These are phyloP conservation scores for Homalodisca vitripennis DNA, from an alignment of 1,140 invertebrate genomes.

Conservation along the genomic window DNA sequence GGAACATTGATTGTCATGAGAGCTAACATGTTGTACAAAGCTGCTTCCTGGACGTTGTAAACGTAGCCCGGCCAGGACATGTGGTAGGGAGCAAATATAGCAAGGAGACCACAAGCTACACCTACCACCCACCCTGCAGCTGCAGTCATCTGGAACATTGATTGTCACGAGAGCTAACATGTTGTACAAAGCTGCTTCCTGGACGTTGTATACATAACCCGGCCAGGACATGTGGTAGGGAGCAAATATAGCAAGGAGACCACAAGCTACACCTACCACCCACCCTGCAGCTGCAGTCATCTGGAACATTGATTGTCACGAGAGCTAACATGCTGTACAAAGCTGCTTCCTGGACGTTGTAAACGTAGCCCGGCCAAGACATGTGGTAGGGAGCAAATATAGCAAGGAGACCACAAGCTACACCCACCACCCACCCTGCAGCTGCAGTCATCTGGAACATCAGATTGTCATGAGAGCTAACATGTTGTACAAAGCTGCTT, in stretches of 20 bases:
- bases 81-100: neutral
- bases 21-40: neutral
- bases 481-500: slow-evolving; percentile 63
- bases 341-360: slow-evolving; percentile 59
- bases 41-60: neutral
- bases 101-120: neutral
- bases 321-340: too few relatives aligned
- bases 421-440: slow-evolving; percentile 55
- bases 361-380: slow-evolving; percentile 58
- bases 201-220: too few relatives aligned
- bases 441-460: slow-evolving; percentile 52
- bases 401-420: slow-evolving; percentile 53
- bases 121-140: neutral
- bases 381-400: slow-evolving; percentile 59
- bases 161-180: neutral
- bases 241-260: too few relatives aligned
- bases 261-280: too few relatives aligned
- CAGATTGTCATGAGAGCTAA: slow-evolving; percentile 63
- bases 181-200: neutral
- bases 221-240: too few relatives aligned
- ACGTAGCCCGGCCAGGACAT: neutral
- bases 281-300: too few relatives aligned
- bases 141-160: neutral
- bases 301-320: too few relatives aligned
- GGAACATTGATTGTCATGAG: slow-evolving; percentile 30